Percentiles rank a stretch among this genome's conserved stretches.
Evolutionary conservation across 2,888 invertebrate species (phyloP).

Genomic region (Ctenicera cuprea): DNA sequence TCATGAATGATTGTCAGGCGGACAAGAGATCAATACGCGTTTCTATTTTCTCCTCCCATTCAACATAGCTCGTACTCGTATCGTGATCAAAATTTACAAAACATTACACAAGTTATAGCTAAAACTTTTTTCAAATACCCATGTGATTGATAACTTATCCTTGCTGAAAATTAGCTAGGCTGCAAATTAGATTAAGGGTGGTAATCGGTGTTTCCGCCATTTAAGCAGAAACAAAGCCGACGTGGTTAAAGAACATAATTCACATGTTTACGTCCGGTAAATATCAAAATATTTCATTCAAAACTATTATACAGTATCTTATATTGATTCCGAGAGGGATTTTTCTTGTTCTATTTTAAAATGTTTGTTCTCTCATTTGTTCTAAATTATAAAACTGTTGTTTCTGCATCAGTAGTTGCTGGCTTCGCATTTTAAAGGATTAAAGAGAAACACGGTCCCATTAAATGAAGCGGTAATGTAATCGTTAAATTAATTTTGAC

Average conservation of each 20-base stretch:
- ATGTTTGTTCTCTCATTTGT: no score
- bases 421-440: slow-evolving; percentile 5
- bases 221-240: slow-evolving; percentile 16
- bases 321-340: no score
- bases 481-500: slow-evolving; percentile 27
- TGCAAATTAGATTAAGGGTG: background rate
- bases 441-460: slow-evolving; percentile 8
- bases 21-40: background rate
- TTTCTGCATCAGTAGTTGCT: slow-evolving; percentile 14
- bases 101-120: no score
- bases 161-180: background rate
- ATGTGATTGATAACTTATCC: background rate
- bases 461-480: slow-evolving; percentile 17
- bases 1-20: background rate
- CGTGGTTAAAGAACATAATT: slow-evolving; percentile 8
- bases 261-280: background rate
- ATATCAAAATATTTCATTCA: no score
- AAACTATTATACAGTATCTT: no score
- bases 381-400: slow-evolving; percentile 4
- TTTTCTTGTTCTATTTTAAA: no score
- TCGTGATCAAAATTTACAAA: no score
- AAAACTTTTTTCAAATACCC: background rate
- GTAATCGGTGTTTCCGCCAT: slow-evolving; percentile 6
- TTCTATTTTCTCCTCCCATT: background rate
- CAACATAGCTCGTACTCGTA: no score